Base-by-base conservation (phyloP, 2,888 invertebrate species). In the Trachelus stipa region DNA sequence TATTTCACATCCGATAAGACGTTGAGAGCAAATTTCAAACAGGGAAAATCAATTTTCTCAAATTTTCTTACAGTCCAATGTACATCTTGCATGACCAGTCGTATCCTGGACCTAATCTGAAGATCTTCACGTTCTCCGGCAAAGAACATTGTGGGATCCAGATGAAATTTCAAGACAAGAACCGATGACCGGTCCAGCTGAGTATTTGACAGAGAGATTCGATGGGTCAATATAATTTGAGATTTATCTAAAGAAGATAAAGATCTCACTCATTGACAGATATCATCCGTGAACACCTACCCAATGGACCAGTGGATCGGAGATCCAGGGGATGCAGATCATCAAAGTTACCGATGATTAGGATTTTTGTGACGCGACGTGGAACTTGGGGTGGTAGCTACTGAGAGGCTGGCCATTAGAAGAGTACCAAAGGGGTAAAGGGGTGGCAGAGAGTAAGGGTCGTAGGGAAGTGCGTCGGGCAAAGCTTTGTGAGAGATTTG, bases 401-500 rank as follows among this genome's bases (percentile, higher is more conserved):
- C 56, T 56, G 56, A 23, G 56, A 56, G 56, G 71, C 71, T 34
- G 31, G n/a, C 31, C 71, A 33, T 31, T 71, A 71, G 31, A 31
- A 12, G 23, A 15, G 71, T 6, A 23, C 71, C 33, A 12, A 12
- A 31, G 34, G 71, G 40, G 69, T 77, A 68, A 69, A 3, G 35
- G 35, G 76, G 23, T 74, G 33, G 74, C 69, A 35, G 30, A 9
- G 34, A 34, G 74, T 12, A 30, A 74, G 74, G 35, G 74, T 71
- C n/a, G 40, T 73, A 68, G 74, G 76, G 34, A 73, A 73, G 69
- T 73, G 76, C 76, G 73, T 73, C 76, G 78, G 68, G 76, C 73
- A 78, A 73, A 78, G 78, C 79, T 81, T 81, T 80, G 79, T 79
- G 73, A 78, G 35, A 75, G 69, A 73, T 77, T 74, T 79, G 76